Evolutionary conservation across 1,140 invertebrate species (phyloP).

Genomic region (Zaprionus taronus): DNA sequence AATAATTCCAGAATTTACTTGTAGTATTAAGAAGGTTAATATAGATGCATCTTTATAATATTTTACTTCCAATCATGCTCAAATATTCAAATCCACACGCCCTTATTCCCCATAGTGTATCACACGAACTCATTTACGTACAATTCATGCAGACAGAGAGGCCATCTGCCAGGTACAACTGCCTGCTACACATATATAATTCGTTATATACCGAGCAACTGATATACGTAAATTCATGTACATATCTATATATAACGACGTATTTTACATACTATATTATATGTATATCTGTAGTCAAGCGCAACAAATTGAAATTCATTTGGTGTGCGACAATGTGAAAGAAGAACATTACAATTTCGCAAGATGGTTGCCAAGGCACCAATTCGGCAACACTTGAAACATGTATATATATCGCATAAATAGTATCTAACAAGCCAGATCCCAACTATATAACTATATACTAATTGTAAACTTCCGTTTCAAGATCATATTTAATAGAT

Average conservation of each 20-base stretch:
- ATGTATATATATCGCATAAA: conserved; percentile 5
- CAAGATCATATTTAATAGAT: conserved; percentile 35
- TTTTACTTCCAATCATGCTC: not conserved
- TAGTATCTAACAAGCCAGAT: not conserved
- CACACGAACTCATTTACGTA: not conserved
- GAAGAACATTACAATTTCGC: conserved; percentile 17
- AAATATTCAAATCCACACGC: too few relatives aligned
- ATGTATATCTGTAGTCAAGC: conserved; percentile 21
- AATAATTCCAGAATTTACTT: not conserved
- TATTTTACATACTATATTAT: conserved; percentile 9
- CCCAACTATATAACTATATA: not conserved
- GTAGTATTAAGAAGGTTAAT: not conserved
- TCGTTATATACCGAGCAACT: not conserved
- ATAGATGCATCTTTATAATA: not conserved
- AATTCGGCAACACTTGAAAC: not conserved
- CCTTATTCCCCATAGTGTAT: not conserved
- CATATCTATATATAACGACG: not conserved
- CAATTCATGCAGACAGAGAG: not conserved
- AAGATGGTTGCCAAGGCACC: conserved; percentile 21
- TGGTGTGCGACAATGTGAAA: conserved; percentile 48
- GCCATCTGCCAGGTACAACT: conserved; percentile 2
- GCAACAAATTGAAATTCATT: conserved; percentile 70
- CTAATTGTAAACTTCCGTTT: conserved; percentile 20
- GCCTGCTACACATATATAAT: not conserved
- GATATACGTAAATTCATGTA: not conserved